These are phyloP conservation scores for Bufo bufo DNA, from an alignment of 2,113 vertebrate genomes.

Conservation along the genomic window DNA sequence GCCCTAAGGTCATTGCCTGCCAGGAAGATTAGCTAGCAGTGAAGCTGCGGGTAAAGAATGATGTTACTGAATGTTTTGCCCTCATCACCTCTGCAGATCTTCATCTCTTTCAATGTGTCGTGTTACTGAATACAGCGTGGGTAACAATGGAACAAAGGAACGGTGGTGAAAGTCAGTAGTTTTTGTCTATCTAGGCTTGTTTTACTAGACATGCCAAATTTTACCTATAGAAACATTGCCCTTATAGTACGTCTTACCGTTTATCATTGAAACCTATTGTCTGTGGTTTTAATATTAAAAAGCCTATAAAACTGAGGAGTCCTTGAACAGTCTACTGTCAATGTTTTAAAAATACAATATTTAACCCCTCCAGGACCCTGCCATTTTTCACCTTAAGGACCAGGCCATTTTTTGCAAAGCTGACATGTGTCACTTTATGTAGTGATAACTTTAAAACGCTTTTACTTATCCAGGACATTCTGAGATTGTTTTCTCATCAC, in stretches of 20 bases:
- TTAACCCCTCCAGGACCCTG: too few relatives aligned
- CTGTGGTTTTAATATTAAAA: not conserved
- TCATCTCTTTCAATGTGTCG: not conserved
- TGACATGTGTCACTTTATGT: too few relatives aligned
- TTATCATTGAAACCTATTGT: not conserved
- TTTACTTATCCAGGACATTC: too few relatives aligned
- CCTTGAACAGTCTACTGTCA: too few relatives aligned
- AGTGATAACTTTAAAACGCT: too few relatives aligned
- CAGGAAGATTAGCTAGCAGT: not conserved
- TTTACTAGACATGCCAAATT: not conserved
- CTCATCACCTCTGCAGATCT: not conserved
- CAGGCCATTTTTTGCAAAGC: too few relatives aligned
- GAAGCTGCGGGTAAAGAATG: slow-evolving; percentile 26
- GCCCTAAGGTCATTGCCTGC: slow-evolving; percentile 19
- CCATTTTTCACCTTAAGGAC: too few relatives aligned
- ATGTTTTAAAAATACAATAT: too few relatives aligned
- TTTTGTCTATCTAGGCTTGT: not conserved
- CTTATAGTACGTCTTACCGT: not conserved
- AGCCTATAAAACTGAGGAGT: too few relatives aligned
- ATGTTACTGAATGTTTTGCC: not conserved
- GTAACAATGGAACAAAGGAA: not conserved
- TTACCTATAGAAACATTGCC: not conserved
- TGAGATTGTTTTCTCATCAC: too few relatives aligned
- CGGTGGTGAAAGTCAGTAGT: too few relatives aligned
- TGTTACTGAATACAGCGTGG: not conserved